These are phyloP conservation scores for Dicaeum eximium DNA, from an alignment of 2,113 vertebrate species.

Conservation along the genomic window DNA sequence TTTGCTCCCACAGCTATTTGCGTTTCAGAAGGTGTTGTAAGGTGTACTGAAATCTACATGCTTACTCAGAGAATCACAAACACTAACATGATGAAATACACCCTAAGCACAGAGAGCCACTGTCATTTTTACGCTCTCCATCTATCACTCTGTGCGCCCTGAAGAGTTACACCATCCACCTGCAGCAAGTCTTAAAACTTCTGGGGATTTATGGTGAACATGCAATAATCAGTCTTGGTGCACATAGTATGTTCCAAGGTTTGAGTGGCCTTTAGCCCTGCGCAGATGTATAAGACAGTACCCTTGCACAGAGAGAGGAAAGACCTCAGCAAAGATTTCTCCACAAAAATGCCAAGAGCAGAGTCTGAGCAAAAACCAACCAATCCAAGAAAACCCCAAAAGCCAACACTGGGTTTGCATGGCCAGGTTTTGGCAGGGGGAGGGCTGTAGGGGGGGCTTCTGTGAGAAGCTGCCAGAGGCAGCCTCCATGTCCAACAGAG, in stretches of 20 bases:
- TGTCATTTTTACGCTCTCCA: not conserved
- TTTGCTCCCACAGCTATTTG: not conserved
- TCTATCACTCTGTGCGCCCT: not conserved
- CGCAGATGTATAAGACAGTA: not conserved
- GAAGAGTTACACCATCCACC: not conserved
- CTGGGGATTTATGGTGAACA: not conserved
- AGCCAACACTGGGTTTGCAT: not conserved
- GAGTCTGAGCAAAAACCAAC: not conserved
- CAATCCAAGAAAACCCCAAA: not conserved
- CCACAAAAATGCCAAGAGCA: not conserved
- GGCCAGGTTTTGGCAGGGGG: not conserved
- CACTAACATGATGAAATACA: not conserved
- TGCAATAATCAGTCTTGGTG: not conserved
- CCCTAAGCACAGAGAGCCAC: not conserved
- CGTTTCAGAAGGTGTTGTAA: not conserved
- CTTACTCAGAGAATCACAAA: not conserved
- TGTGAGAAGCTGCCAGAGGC: not conserved
- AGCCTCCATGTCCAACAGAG: not conserved
- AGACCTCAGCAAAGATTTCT: not conserved
- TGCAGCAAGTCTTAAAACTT: not conserved
- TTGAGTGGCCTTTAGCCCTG: not conserved
- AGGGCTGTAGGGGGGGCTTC: not conserved
- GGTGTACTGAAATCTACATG: not conserved
- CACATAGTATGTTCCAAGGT: fast-evolving
- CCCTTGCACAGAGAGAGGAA: not conserved